phyloP scores from a whole-genome alignment of 2,888 invertebrate species.

The Capitulum mitella region DNA sequence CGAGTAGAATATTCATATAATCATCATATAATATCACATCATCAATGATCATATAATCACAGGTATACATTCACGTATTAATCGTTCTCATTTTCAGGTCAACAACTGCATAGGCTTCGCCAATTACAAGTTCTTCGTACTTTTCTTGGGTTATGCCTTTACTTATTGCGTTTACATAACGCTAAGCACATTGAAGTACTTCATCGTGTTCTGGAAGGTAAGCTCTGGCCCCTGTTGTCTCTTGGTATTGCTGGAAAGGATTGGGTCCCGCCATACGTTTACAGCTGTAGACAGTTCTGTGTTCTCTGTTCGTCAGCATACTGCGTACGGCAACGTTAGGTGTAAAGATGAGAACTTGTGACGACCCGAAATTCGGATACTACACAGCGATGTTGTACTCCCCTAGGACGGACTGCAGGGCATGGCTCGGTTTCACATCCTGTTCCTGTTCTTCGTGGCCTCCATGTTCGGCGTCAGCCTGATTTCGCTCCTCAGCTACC shows the following conservation, averaged over 20 bases:
- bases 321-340: too few relatives aligned
- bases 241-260: too few relatives aligned
- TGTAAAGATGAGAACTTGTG: too few relatives aligned
- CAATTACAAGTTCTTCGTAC: slow-evolving; percentile 97
- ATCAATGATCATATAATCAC: too few relatives aligned
- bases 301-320: too few relatives aligned
- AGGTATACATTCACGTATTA: too few relatives aligned
- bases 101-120: slow-evolving; percentile 97
- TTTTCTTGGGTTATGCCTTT: slow-evolving; percentile 91
- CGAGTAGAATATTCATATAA: too few relatives aligned
- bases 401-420: slow-evolving; percentile 32
- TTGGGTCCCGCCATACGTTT: too few relatives aligned
- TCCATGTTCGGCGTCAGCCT: slow-evolving; percentile 96
- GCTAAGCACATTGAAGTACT: slow-evolving; percentile 75
- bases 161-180: slow-evolving; percentile 86
- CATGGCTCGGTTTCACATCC: slow-evolving; percentile 70
- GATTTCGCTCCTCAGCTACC: slow-evolving; percentile 91
- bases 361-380: too few relatives aligned
- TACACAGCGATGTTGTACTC: background rate
- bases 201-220: slow-evolving; percentile 88
- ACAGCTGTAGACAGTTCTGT: too few relatives aligned
- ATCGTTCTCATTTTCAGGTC: background rate
- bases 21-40: too few relatives aligned
- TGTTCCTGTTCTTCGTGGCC: slow-evolving; percentile 95
- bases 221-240: too few relatives aligned